Conservation (phyloP, 2,113 vertebrate species). For the Colossoma macropomum region DNA sequence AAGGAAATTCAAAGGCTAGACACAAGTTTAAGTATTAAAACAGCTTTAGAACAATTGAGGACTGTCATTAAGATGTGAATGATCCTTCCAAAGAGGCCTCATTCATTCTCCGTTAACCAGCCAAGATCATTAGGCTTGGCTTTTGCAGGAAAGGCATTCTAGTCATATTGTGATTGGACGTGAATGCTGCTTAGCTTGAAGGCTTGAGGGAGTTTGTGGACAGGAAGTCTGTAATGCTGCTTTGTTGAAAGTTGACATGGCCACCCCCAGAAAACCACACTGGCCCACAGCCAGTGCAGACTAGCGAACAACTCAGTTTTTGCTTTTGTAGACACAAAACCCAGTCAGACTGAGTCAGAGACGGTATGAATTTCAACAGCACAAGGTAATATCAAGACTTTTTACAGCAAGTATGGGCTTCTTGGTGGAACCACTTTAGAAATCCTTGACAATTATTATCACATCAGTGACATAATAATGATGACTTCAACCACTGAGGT, state of each 20-base stretch:
- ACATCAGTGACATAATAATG: not conserved
- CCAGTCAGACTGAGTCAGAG: conserved; percentile 26
- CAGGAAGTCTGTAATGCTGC: conserved; percentile 58
- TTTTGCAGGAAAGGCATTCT: conserved; percentile 40
- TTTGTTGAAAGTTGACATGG: conserved; percentile 57
- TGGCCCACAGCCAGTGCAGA: conserved; percentile 37
- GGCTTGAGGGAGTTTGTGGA: conserved; percentile 52
- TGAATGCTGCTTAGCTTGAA: conserved; percentile 49
- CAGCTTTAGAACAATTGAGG: conserved; percentile 1
- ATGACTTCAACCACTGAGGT: not conserved
- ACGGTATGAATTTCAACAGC: conserved; percentile 15
- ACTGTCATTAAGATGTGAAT: conserved; percentile 5
- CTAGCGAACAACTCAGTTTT: conserved; percentile 26
- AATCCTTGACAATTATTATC: no score
- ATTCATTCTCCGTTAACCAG: conserved; percentile 43
- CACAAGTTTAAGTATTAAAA: conserved; percentile 4
- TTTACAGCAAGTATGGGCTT: not conserved
- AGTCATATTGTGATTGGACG: conserved; percentile 57
- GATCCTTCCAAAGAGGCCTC: conserved; percentile 26
- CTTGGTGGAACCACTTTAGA: not conserved
- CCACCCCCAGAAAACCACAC: conserved; percentile 46
- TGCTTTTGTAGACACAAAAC: conserved; percentile 29
- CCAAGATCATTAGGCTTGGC: conserved; percentile 41
- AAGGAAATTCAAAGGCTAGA: conserved; percentile 5
- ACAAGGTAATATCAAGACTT: not conserved